phyloP scores from a whole-genome alignment of 2,113 vertebrate species.

The Perca schrenkii region DNA sequence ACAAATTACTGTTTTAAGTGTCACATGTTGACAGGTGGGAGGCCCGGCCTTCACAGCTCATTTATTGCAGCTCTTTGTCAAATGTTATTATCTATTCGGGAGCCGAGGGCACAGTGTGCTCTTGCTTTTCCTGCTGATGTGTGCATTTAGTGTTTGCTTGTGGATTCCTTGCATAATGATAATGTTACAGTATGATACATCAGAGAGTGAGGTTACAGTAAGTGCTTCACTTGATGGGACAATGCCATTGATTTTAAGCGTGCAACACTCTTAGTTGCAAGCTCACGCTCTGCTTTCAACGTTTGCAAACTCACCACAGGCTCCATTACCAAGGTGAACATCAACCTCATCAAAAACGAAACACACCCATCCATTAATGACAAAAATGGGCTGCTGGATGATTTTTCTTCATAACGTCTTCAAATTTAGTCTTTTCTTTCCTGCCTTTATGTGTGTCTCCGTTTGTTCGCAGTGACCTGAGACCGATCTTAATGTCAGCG shows the following conservation, averaged over 20 bases:
- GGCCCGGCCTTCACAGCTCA: slow-evolving; percentile 77
- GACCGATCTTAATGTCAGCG: slow-evolving; percentile 51
- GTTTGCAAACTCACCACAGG: slow-evolving; percentile 57
- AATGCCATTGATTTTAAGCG: slow-evolving; percentile 55
- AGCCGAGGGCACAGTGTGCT: slow-evolving; percentile 19
- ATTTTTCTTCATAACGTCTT: slow-evolving; percentile 32
- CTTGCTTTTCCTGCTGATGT: slow-evolving; percentile 9
- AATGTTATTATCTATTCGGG: slow-evolving; percentile 55
- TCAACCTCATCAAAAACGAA: slow-evolving; percentile 68
- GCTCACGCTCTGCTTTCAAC: slow-evolving; percentile 43
- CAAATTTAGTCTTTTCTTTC: background rate
- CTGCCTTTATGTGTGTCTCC: background rate
- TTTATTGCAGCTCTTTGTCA: slow-evolving; percentile 73
- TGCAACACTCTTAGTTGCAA: slow-evolving; percentile 21
- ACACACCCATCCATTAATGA: slow-evolving; percentile 34
- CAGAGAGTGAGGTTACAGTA: slow-evolving; percentile 20
- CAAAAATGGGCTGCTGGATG: background rate
- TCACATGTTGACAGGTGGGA: slow-evolving; percentile 78
- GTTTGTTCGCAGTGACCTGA: slow-evolving; percentile 47
- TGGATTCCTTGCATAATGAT: slow-evolving; percentile 31
- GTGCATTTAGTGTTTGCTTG: slow-evolving; percentile 19
- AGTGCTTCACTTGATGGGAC: slow-evolving; percentile 47
- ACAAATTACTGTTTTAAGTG: slow-evolving; percentile 75
- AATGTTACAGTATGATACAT: slow-evolving; percentile 11
- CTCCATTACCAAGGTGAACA: slow-evolving; percentile 63